Conservation (phyloP, 1,140 invertebrate species). For the Microplitis demolitor region DNA sequence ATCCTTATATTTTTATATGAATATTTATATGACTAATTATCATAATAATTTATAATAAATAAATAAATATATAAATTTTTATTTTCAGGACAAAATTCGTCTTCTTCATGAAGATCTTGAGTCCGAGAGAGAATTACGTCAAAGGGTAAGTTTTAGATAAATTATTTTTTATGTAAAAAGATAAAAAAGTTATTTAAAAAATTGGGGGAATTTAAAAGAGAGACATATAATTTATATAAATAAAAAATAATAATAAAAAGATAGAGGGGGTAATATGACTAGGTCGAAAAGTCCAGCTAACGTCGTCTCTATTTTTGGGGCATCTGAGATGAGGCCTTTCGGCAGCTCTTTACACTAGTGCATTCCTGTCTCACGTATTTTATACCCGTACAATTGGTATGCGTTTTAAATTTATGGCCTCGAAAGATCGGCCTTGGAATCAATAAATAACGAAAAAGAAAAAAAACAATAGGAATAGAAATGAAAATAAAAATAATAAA, state of each 20-base stretch:
- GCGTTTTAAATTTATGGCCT: neutral
- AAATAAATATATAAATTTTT: neutral
- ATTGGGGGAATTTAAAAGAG: neutral
- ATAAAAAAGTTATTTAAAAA: neutral
- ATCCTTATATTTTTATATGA: neutral
- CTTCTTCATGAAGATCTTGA: conserved; percentile 96
- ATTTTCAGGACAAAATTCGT: conserved; percentile 93
- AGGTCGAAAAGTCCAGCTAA: conserved; percentile 59
- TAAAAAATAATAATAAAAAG: neutral
- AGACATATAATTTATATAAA: neutral
- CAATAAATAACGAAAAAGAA: neutral
- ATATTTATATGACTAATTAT: neutral
- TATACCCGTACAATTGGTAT: neutral
- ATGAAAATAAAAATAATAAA: too few relatives aligned
- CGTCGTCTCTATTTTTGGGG: conserved; percentile 55
- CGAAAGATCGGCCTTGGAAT: conserved; percentile 9
- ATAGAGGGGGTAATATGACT: conserved; percentile 35
- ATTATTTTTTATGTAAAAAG: neutral
- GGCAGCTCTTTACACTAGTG: conserved; percentile 26
- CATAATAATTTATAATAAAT: neutral
- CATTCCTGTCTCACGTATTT: conserved; percentile 8
- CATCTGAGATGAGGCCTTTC: conserved; percentile 30
- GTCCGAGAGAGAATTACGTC: conserved; percentile 93
- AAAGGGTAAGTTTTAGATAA: conserved; percentile 81
- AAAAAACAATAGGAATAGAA: neutral